Evolutionary conservation across 2,797 vertebrate species (phyloP).

Genomic region (Meriones psammophilus): DNA sequence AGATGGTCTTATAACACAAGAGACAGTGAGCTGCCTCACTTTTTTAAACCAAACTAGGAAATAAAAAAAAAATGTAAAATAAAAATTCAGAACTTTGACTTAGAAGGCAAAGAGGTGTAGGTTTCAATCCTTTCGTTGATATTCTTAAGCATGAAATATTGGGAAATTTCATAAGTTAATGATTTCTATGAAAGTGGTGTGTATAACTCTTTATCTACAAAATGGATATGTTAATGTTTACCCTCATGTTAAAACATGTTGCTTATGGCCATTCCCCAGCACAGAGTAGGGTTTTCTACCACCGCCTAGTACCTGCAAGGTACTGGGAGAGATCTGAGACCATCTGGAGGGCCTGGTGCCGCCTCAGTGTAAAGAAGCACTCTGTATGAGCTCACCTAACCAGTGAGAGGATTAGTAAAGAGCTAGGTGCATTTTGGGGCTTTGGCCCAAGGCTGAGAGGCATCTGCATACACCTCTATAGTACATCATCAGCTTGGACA

Average conservation of each 20-base stretch:
- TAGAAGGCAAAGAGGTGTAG: not conserved
- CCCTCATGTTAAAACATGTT: not conserved
- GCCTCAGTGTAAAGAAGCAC: not conserved
- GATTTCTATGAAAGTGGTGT: not conserved
- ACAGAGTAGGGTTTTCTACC: not conserved
- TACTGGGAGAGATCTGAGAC: not conserved
- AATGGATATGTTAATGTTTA: rapidly evolving
- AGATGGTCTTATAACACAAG: not conserved
- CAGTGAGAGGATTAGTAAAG: not conserved
- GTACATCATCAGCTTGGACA: not conserved
- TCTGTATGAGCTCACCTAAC: not conserved
- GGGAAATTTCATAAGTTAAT: not conserved
- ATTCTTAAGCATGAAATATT: not conserved
- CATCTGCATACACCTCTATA: too few species aligned
- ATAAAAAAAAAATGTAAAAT: too few species aligned
- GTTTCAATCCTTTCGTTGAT: not conserved
- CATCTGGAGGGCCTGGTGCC: not conserved
- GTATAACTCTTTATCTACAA: not conserved
- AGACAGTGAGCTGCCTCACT: rapidly evolving
- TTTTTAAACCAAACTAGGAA: not conserved
- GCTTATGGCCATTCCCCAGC: rapidly evolving
- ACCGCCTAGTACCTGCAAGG: not conserved
- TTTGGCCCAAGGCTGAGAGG: not conserved
- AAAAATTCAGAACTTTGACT: not conserved
- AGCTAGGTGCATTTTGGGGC: not conserved